Evolutionary conservation across 2,888 invertebrate species (phyloP).

Genomic region (Drosophila borborema): DNA sequence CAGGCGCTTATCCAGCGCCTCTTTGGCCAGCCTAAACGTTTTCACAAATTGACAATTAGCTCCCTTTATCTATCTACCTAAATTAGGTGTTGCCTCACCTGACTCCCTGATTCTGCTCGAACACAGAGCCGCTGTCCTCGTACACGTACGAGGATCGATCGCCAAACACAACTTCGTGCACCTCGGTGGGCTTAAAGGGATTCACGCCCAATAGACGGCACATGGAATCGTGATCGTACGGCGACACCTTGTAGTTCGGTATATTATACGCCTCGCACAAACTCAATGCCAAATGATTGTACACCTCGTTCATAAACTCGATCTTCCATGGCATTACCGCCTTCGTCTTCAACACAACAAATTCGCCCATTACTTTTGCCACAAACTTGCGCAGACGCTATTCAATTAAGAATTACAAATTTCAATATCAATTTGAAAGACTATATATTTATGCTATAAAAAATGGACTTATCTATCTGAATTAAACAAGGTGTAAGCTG

Average conservation of each 20-base stretch:
- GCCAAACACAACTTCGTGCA: constrained; percentile 44
- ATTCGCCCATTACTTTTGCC: constrained; percentile 64
- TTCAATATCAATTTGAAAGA: not conserved
- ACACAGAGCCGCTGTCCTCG: constrained; percentile 1
- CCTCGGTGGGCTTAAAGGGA: constrained; percentile 36
- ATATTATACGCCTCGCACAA: constrained; percentile 50
- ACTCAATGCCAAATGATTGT: constrained; percentile 67
- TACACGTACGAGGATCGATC: constrained; percentile 39
- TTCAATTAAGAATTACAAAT: not conserved
- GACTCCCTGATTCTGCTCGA: constrained; percentile 19
- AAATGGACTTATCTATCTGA: no score
- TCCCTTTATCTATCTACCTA: no score
- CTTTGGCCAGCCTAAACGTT: constrained; percentile 4
- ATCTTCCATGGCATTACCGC: constrained; percentile 72
- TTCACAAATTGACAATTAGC: no score
- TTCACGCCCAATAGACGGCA: constrained; percentile 50
- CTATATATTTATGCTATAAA: no score
- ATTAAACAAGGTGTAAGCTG: no score
- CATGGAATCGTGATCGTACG: constrained; percentile 56
- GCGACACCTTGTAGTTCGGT: constrained; percentile 48
- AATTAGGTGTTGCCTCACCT: constrained; percentile 32
- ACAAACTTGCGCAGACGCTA: constrained; percentile 60
- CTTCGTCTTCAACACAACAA: constrained; percentile 63
- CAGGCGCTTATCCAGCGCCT: constrained; percentile 55
- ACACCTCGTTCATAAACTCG: constrained; percentile 73